These are phyloP conservation scores for Cerastis rubricosa DNA, from an alignment of 2,888 invertebrate species.

Conservation along the genomic window DNA sequence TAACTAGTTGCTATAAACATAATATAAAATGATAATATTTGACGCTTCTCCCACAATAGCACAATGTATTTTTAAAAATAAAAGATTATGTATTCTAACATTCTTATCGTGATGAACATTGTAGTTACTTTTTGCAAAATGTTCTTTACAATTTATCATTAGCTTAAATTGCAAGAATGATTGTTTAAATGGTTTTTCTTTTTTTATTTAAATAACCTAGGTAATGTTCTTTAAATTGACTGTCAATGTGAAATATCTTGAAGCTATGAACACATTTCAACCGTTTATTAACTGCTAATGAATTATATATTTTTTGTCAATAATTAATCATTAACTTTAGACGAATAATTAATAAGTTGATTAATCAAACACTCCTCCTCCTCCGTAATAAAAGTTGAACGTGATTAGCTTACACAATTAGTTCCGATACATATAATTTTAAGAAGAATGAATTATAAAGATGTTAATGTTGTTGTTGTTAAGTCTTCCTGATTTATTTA, in stretches of 20 bases:
- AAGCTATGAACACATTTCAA: background rate
- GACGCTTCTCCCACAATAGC: conserved; percentile 30
- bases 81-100: background rate
- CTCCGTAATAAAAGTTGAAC: too few species aligned
- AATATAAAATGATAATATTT: conserved; percentile 5
- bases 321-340: too few species aligned
- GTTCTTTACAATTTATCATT: background rate
- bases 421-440: background rate
- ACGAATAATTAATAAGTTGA: background rate
- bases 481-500: background rate
- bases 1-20: conserved; percentile 11
- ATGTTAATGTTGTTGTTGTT: too few species aligned
- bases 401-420: background rate
- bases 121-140: background rate
- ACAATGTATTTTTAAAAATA: conserved; percentile 14
- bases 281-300: background rate
- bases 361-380: too few species aligned
- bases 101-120: conserved; percentile 5
- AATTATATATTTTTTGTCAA: background rate
- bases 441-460: background rate
- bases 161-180: background rate
- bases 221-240: background rate
- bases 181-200: background rate
- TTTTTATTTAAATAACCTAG: background rate
- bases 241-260: background rate